Conservation (phyloP, 1,140 invertebrate genomes). For the Drosophila suzukii region DNA sequence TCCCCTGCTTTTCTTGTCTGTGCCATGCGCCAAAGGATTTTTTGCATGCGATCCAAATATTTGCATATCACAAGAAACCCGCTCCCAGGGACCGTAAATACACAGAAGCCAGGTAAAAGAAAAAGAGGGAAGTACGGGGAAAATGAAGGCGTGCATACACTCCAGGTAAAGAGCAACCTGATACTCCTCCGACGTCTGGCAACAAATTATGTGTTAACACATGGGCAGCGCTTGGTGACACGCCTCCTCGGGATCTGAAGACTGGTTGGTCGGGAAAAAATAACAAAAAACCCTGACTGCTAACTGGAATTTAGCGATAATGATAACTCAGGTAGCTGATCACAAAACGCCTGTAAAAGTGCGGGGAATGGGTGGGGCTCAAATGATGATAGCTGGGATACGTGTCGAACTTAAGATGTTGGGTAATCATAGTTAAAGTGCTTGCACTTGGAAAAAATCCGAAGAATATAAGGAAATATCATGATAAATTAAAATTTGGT, state of each 20-base stretch:
- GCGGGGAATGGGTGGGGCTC: conserved; percentile 6
- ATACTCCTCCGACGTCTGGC: conserved; percentile 35
- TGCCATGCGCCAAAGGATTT: conserved; percentile 42
- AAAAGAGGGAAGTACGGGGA: background rate
- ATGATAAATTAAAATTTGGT: no score
- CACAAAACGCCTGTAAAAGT: conserved; percentile 1
- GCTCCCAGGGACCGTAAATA: conserved; percentile 14
- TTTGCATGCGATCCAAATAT: conserved; percentile 57
- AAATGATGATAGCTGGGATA: conserved; percentile 25
- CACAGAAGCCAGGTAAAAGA: conserved; percentile 27
- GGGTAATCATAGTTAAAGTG: conserved; percentile 28
- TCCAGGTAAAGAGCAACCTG: conserved; percentile 34
- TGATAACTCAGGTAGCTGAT: conserved; percentile 60
- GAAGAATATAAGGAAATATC: background rate
- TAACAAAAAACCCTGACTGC: conserved; percentile 19
- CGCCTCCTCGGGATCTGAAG: conserved; percentile 38
- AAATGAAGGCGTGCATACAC: conserved; percentile 26
- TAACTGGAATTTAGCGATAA: conserved; percentile 69
- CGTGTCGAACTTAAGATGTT: conserved; percentile 10
- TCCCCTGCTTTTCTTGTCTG: conserved; percentile 8
- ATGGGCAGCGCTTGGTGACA: conserved; percentile 61
- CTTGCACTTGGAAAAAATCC: conserved; percentile 12
- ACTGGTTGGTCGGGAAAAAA: conserved; percentile 14
- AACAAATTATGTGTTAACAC: conserved; percentile 80
- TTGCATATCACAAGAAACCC: conserved; percentile 59